Conservation (phyloP, 2,888 invertebrate species). For the Boloria euphrosyne region DNA sequence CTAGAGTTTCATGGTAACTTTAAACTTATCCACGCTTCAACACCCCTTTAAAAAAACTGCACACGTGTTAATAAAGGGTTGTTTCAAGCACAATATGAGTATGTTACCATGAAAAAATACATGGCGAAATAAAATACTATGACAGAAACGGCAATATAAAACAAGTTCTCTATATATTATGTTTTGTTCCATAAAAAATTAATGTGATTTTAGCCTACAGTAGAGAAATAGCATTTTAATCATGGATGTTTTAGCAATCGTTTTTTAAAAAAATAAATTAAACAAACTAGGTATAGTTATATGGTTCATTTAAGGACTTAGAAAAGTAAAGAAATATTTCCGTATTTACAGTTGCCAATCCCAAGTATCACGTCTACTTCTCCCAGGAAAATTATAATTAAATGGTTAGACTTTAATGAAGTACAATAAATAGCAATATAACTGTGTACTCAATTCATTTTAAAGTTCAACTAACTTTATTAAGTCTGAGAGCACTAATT, state of each 20-base stretch:
- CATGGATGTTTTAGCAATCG: no score
- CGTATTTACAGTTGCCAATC: neutral
- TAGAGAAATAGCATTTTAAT: no score
- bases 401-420: slow-evolving; percentile 21
- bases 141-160: no score
- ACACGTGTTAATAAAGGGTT: neutral
- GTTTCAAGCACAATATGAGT: no score
- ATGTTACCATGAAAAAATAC: no score
- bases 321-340: neutral
- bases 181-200: no score
- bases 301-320: neutral
- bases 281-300: neutral
- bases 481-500: slow-evolving; percentile 11
- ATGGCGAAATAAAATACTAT: no score
- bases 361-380: slow-evolving; percentile 17
- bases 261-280: no score
- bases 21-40: neutral
- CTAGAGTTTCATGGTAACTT: neutral
- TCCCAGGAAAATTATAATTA: slow-evolving; percentile 33
- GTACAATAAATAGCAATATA: slow-evolving; percentile 16
- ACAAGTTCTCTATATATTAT: no score
- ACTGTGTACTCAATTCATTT: slow-evolving; percentile 14
- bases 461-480: slow-evolving; percentile 20
- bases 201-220: no score
- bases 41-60: neutral